These are phyloP conservation scores for Crocidura indochinensis DNA, from an alignment of 2,797 vertebrate species.

Conservation along the genomic window DNA sequence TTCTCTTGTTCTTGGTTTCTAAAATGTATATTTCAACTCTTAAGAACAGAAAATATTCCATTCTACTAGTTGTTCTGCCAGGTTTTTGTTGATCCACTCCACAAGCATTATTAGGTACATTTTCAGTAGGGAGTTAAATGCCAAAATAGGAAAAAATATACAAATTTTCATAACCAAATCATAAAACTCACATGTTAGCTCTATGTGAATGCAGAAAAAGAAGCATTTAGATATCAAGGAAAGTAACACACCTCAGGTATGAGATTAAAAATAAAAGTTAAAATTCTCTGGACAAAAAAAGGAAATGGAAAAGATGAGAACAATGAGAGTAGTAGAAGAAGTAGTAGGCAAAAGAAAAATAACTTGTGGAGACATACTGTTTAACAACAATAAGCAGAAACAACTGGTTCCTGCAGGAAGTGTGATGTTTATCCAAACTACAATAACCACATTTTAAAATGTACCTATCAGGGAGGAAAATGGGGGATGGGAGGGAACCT, in stretches of 20 bases:
- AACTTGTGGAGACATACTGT: not conserved
- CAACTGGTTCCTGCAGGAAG: not conserved
- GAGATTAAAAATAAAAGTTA: conserved; percentile 36
- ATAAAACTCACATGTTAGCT: conserved; percentile 24
- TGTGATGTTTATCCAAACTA: too few species aligned
- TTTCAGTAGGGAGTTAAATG: conserved; percentile 1
- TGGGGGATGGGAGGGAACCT: not conserved
- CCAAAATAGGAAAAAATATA: conserved; percentile 34
- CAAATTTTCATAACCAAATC: not conserved
- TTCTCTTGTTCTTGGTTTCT: not conserved
- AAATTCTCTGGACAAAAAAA: not conserved
- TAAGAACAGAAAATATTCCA: conserved; percentile 33
- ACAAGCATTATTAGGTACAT: conserved; percentile 1
- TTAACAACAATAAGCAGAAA: not conserved
- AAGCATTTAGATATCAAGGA: conserved; percentile 25
- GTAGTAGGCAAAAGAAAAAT: not conserved
- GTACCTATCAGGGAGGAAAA: not conserved
- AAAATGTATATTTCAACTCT: not conserved
- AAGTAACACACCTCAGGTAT: not conserved
- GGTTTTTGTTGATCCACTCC: not conserved
- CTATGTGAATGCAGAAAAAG: not conserved
- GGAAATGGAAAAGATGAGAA: not conserved
- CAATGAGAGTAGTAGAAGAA: not conserved
- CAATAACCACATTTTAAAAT: too few species aligned
- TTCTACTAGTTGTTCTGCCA: not conserved